Conservation (phyloP, 2,797 vertebrate species). For the Leucoraja ocellata region DNA sequence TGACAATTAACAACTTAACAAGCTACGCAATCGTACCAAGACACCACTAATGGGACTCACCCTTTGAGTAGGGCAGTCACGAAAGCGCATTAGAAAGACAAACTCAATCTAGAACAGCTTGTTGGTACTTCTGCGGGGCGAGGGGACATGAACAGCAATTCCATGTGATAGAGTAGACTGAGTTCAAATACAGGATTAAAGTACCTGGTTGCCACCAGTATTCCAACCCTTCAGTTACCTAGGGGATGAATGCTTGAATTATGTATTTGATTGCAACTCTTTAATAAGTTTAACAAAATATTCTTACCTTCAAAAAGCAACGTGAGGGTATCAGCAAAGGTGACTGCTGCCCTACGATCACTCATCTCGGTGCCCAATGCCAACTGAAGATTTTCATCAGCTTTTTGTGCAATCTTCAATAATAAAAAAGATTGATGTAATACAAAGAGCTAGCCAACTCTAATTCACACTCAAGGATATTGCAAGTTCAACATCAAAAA, state of each 20-base stretch:
- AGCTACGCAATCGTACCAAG: not conserved
- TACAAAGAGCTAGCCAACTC: not conserved
- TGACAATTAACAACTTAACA: not conserved
- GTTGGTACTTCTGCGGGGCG: not conserved
- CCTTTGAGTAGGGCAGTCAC: not conserved
- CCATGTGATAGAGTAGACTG: not conserved
- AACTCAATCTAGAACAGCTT: not conserved
- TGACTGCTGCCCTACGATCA: slow-evolving; percentile 78
- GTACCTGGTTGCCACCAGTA: not conserved
- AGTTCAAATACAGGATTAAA: not conserved
- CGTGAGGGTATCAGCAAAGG: slow-evolving; percentile 89
- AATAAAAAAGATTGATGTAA: not conserved
- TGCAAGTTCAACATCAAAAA: not conserved
- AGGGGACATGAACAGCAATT: not conserved
- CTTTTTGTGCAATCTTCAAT: slow-evolving; percentile 79
- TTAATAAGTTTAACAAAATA: not conserved
- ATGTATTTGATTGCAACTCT: not conserved
- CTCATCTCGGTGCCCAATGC: slow-evolving; percentile 78
- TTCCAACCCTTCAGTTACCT: not conserved
- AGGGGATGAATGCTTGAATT: too few species aligned
- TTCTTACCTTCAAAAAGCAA: slow-evolving; percentile 83
- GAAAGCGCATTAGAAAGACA: not conserved
- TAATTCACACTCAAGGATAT: not conserved
- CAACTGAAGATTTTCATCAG: slow-evolving; percentile 83
- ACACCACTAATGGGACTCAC: too few species aligned